These are phyloP conservation scores for Drosophila punjabiensis DNA, from an alignment of 1,140 invertebrate genomes.

Conservation along the genomic window DNA sequence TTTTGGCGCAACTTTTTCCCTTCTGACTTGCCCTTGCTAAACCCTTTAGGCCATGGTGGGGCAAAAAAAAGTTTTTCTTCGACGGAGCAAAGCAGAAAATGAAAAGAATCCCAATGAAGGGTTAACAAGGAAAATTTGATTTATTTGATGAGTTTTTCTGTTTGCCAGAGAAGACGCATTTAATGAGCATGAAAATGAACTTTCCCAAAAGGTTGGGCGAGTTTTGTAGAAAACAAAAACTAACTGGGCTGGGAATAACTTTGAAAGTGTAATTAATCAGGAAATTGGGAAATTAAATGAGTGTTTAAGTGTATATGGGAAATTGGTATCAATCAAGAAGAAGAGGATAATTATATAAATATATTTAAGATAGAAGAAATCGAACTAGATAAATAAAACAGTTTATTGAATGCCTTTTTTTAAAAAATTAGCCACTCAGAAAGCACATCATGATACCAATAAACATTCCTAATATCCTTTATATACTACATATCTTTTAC, in stretches of 20 bases:
- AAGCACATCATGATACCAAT: neutral
- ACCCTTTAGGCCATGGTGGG: conserved; percentile 63
- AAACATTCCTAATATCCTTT: neutral
- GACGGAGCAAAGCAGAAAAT: conserved; percentile 19
- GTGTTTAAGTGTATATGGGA: neutral
- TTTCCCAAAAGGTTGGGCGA: conserved; percentile 12
- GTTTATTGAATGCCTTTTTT: neutral
- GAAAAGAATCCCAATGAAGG: conserved; percentile 75
- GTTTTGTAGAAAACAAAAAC: conserved; percentile 14
- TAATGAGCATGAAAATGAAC: conserved; percentile 77
- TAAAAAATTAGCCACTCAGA: neutral
- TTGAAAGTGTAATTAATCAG: conserved; percentile 38
- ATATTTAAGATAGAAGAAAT: neutral
- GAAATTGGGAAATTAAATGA: conserved; percentile 27
- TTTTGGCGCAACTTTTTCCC: conserved; percentile 67
- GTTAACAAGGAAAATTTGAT: conserved; percentile 82
- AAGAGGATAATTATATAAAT: neutral
- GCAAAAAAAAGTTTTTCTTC: conserved; percentile 57
- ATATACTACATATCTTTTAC: neutral
- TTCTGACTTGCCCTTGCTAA: conserved; percentile 48
- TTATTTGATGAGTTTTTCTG: conserved; percentile 80
- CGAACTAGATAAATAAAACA: neutral
- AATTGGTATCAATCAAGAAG: neutral
- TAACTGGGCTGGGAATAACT: conserved; percentile 2
- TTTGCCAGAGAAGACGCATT: conserved; percentile 58